phyloP scores from a whole-genome alignment of 2,113 vertebrate species.

The Neomonachus schauinslandi region DNA sequence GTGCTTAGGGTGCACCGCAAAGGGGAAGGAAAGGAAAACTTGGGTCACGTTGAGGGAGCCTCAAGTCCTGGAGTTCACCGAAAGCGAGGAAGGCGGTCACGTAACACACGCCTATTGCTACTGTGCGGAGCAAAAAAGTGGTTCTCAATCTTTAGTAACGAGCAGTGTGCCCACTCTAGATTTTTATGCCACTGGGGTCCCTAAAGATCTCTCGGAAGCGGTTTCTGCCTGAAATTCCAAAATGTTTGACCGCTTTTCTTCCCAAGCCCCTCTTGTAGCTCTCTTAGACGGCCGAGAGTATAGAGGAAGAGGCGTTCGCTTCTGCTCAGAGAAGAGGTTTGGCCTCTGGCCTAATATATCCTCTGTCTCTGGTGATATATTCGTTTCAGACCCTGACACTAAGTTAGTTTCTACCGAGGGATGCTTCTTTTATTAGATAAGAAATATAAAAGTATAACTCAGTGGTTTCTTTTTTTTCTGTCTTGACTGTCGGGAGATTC shows the following conservation, averaged over 20 bases:
- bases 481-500: not conserved
- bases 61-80: not conserved
- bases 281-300: not conserved
- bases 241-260: not conserved
- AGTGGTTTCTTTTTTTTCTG: not conserved
- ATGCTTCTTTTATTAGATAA: not conserved
- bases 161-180: not conserved
- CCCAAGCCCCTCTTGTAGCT: not conserved
- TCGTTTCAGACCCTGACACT: not conserved
- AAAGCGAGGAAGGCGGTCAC: too few species aligned
- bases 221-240: not conserved
- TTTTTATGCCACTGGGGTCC: not conserved
- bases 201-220: not conserved
- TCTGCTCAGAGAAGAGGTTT: not conserved
- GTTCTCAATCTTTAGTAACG: not conserved
- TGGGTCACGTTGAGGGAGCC: not conserved
- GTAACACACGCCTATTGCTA: not conserved
- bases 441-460: not conserved
- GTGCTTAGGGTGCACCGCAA: not conserved
- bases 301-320: not conserved
- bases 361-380: not conserved
- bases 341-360: not conserved
- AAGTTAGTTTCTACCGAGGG: not conserved
- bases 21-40: not conserved
- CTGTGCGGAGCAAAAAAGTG: not conserved